These are phyloP conservation scores for Phytoseiulus persimilis DNA, from an alignment of 2,888 invertebrate genomes.

Conservation along the genomic window DNA sequence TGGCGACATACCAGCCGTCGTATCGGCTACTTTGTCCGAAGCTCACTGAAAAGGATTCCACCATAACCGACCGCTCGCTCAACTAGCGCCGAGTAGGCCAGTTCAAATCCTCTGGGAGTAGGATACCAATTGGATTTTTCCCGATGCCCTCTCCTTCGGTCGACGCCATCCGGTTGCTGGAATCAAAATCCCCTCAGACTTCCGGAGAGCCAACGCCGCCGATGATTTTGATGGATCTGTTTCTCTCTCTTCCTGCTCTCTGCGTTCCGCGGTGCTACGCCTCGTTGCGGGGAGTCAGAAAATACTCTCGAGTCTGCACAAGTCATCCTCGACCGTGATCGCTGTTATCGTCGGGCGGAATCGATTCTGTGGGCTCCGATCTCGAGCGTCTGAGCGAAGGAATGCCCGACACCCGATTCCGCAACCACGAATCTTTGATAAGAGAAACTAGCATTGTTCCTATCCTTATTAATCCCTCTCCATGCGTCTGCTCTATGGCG, in stretches of 20 bases:
- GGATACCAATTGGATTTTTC: not conserved
- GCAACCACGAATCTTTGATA: too few relatives aligned
- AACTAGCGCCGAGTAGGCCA: not conserved
- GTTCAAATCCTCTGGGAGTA: not conserved
- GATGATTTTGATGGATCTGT: not conserved
- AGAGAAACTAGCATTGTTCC: too few relatives aligned
- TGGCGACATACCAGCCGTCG: not conserved
- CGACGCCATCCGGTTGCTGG: not conserved
- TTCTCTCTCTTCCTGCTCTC: not conserved
- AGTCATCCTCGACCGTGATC: too few relatives aligned
- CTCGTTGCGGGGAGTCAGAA: not conserved
- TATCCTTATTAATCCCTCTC: too few relatives aligned
- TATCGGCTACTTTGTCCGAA: not conserved
- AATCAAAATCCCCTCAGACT: not conserved
- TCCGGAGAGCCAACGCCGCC: not conserved
- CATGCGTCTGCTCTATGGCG: too few relatives aligned
- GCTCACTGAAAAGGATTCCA: not conserved
- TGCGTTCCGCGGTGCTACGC: not conserved
- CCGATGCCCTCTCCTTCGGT: not conserved
- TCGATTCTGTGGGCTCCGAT: too few relatives aligned
- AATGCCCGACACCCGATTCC: too few relatives aligned
- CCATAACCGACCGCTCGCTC: not conserved
- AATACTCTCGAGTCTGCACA: too few relatives aligned
- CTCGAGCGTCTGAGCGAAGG: too few relatives aligned
- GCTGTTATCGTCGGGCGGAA: too few relatives aligned